Base-by-base conservation (phyloP, 2,113 vertebrate genomes). In the Oriolus oriolus region DNA sequence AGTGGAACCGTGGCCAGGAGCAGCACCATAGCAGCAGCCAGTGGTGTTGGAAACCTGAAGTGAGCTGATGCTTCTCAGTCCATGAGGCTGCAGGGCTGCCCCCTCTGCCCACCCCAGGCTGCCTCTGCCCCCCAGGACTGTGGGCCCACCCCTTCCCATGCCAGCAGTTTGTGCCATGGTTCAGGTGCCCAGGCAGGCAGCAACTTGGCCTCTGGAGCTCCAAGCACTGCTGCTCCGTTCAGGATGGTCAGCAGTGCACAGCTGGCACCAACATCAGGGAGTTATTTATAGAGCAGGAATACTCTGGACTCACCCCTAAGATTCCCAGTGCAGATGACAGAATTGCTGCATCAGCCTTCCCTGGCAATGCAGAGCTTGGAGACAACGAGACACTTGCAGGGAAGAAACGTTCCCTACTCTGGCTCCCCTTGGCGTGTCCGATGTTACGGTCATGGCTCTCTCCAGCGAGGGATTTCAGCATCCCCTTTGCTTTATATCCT, bases 81-180 rank as follows among this genome's bases (percentile, higher is more conserved):
- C 9, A 14, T 7, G 45, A 53, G 20, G 45, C 61, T 30, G 28
- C 16, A 81, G 28, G 16, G 50, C 37, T 68, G 41, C 13, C n/a
- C n/a, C n/a, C n/a, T n/a, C n/a, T n/a, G 18, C 53, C 30, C 28
- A 37, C 22, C 22, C 45, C 37, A 60, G 0, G 0, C 53, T 68
- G 53, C 18, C 54, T 27, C 63, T 53, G 23, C 11, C 24, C 63
- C 30, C 21, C 33, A 59, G 28, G 23, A 33, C 33, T 52, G 28
- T 45, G 39, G 23, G 52, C 11, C 28, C 30, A 22, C 6, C 41
- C 31, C 26, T 63, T 44, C 49, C 64, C 64, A 10, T 11, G 13
- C 15, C 71, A 63, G 35, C 71, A 56, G 26, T 77, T 27, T 63
- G 35, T 80, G 66, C 31, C 26, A 23, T 18, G 22, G 31, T 28